Evolutionary conservation across 1,140 invertebrate species (phyloP), one percentile per base, ranked within the genome.

Genomic region (Phymastichus coffea): DNA sequence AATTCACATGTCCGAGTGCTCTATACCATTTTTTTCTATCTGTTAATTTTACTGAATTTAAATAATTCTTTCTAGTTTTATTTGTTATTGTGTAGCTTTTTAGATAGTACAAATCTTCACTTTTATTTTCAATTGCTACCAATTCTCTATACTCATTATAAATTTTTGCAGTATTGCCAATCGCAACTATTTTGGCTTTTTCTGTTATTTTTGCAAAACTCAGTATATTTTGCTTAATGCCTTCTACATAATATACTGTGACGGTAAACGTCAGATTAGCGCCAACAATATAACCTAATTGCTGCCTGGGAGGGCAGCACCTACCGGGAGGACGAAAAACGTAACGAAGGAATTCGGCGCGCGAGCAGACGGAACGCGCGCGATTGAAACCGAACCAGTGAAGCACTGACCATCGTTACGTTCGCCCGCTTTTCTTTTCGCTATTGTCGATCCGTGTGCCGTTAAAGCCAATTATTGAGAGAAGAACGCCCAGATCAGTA

Each of bases 101-200:
- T 7, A 33, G 17, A 20, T 19, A 19, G 12, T 48, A 48, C 14
- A 48, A 19, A 30, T 33, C 33, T 19, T 20, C 46, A 1, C 8
- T 19, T 30, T 48, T 48, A 9, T 33, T 9, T 19, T 30, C 43
- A 4, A 58, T n/a, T 30, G 25, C 47, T 25, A 43, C 1, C n/a
- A 33, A 17, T 35, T 51, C 19, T 20, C 49, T 55, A 40, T 22
- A 4, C 25, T 61, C 19, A 28, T 55, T 33, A 30, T 55, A 55
- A 40, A 38, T 52, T 40, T 52, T 26, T 2, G n/a, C 2, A 40
- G 15, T 40, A 26, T 52, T 2, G 1, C 40, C 15, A 23, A 4
- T 28, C 8, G 23, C 25, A 10, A 48, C 26, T 33, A 48, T 19
- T 20, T 7, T 48, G 33, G 8, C 14, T 19, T 19, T 33, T 48